Conservation (phyloP, 2,113 vertebrate species). For the Xenopus tropicalis region UCB_Xtro_10.0 CM004449.2:111581001-111581500, state of each 20-base stretch:
- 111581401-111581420: conserved; percentile 66
- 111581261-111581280: conserved; percentile 20
- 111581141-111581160: conserved; percentile 19
- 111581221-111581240: not conserved
- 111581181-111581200: not conserved
- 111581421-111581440: not conserved
- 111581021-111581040: not conserved
- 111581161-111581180: not conserved
- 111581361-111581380: conserved; percentile 63
- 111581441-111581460: no score
- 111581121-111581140: conserved; percentile 13
- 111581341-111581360: conserved; percentile 65
- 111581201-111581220: not conserved
- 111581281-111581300: conserved; percentile 10
- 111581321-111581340: conserved; percentile 60
- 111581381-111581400: conserved; percentile 70
- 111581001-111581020: conserved; percentile 5
- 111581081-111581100: conserved; percentile 8
- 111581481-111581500: no score
- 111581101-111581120: conserved; percentile 17
- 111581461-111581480: no score
- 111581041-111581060: not conserved
- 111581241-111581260: conserved; percentile 6
- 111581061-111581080: not conserved
- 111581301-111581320: conserved; percentile 43